A percentile compares a stretch with the other conserved stretches of the same genome.
Conservation (phyloP, 2,797 vertebrate genomes). For the Pipistrellus kuhlii region DNA sequence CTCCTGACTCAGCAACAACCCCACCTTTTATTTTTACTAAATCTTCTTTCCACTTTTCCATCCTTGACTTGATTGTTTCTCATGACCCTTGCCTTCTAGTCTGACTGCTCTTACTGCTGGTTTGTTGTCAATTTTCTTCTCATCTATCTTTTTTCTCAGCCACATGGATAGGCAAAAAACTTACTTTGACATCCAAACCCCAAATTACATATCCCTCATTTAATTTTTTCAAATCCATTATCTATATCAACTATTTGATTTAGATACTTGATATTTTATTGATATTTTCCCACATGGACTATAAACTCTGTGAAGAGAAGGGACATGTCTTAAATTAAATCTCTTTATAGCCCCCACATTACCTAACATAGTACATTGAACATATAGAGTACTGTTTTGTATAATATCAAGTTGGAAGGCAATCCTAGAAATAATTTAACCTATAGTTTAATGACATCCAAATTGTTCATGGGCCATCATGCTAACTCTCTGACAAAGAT, state of each 20-base stretch:
- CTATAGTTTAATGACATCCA: neutral
- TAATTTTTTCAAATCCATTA: constrained; percentile 9
- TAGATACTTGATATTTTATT: neutral
- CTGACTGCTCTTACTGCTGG: neutral
- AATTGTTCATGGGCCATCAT: neutral
- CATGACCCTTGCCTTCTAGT: neutral
- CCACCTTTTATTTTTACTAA: neutral
- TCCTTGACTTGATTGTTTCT: neutral
- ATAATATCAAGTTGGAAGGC: neutral
- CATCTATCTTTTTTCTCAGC: neutral
- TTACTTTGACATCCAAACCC: neutral
- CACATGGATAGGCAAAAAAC: neutral
- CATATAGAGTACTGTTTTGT: neutral
- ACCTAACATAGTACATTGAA: neutral
- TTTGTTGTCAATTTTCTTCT: neutral
- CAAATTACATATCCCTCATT: neutral
- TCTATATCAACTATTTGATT: neutral
- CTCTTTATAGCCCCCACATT: neutral
- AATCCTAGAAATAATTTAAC: neutral
- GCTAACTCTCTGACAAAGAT: neutral
- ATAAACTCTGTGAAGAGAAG: neutral
- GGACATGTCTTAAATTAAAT: neutral
- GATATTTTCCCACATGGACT: neutral
- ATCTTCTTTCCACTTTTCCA: neutral
- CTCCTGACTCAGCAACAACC: neutral